Base-by-base conservation (phyloP, 2,797 vertebrate genomes). In the Varecia variegata region DNA sequence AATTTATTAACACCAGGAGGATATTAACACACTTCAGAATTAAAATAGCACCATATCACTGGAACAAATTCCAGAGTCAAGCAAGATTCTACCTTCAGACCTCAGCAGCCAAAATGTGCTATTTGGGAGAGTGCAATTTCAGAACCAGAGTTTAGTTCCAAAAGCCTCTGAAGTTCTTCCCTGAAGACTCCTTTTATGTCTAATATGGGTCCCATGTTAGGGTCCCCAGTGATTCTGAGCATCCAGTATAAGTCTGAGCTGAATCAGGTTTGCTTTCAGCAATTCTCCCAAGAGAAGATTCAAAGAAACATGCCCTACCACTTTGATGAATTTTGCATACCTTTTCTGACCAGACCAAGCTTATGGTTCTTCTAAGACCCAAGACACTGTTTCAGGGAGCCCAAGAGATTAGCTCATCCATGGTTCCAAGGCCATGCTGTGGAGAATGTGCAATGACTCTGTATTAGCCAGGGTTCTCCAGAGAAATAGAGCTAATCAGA, bases 31-130 rank as follows among this genome's bases (percentile, higher is more conserved):
- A 70, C 47, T 86, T 90, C 70, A 83, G 32, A 95, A 79, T 95
- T 94, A 86, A 96, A 68, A 92, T 88, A 94, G 81, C 58, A 95
- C 14, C 79, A 20, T 86, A 84, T 76, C 58, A 86, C 47, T 79
- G 86, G 54, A 82, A 65, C 45, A 89, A 83, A 95, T 96, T 94
- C 86, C 88, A 95, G 32, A 77, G 58, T 43, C 43, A 38, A 45
- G 70, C 30, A 65, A 71, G 12, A 38, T 81, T 93, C 68, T 84
- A 56, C 21, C 67, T 96, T 76, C 56, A 93, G 62, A 95, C 12
- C 14, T 94, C 71, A 81, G 13, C 45, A 54, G 38, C 15, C n/a
- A 82, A 77, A 94, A 56, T 45, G 43, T 85, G 32, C 25, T 80
- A 18, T 17, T n/a, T 71, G 43, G 23, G 47, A 92, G 43, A 85